Evolutionary conservation across 2,888 invertebrate species (phyloP), one percentile per base, ranked within the genome.

Genomic region (Erannis defoliaria): DNA sequence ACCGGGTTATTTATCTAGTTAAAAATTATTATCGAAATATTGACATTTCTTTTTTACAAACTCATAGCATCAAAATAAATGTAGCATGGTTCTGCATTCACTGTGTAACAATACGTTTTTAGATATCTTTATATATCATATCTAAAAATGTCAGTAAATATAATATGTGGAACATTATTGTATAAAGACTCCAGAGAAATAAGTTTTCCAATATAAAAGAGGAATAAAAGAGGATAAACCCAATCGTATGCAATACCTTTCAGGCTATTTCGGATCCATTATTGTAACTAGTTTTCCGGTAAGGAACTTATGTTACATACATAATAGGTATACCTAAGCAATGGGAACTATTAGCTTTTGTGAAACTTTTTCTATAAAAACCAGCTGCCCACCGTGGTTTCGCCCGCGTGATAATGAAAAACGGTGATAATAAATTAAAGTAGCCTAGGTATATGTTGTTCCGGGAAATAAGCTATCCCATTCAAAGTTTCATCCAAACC

Each of bases 201-300:
- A 46, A 26, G 45, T 23, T 19, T 51, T 40, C 19, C 50, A 29
- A 40, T 31, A 40, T 40, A 51, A 51, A 31, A 50, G 38, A 21
- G 49, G 18, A 38, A 51, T 14, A 45, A 38, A n/a, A 19, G 31
- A 29, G 51, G 51, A 51, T 21, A 38, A 18, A 38, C 29, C 23
- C 45, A 37, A 48, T 51, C 19, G 51, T 51, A 51, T 42, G 51
- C 51, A 40, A 51, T 40, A 51, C 40, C 40, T 49, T 38, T 56
- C 19, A 38, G 40, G 31, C 51, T 19, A 51, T 40, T 51, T 42
- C 29, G 40, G 31, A 40, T 51, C 51, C 51, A 51, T 51, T 40
- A 51, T 53, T 53, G 38, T 26, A 51, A 51, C 40, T 51, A 51
- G 51, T 51, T 51, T 50, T 16, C 40, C 21, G 35, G 37, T 37